phyloP scores from a whole-genome alignment of 2,888 invertebrate species.

The Cheilosia soror region DNA sequence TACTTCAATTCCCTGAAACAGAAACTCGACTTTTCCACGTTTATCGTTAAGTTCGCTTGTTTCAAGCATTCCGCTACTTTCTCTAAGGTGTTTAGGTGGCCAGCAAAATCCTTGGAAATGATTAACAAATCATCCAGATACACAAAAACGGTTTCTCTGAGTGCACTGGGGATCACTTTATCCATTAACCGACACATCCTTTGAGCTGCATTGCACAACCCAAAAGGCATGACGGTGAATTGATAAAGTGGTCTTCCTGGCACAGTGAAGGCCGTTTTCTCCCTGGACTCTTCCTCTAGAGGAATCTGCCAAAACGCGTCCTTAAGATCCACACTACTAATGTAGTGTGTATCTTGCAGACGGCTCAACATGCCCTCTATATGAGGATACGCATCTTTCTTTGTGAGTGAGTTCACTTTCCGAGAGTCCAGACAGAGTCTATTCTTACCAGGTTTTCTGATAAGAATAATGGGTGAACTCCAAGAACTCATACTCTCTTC shows the following conservation, averaged over 20 bases:
- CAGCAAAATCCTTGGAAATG: conserved; percentile 44
- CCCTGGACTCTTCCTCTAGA: conserved; percentile 14
- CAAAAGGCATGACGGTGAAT: too few species aligned
- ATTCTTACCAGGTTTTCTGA: conserved; percentile 51
- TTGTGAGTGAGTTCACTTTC: conserved; percentile 77
- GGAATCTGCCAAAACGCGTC: conserved; percentile 37
- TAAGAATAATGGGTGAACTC: too few species aligned
- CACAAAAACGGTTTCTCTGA: conserved; percentile 53
- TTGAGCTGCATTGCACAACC: conserved; percentile 53
- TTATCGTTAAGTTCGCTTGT: conserved; percentile 6
- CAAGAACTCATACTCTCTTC: too few species aligned
- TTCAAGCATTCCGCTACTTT: conserved; percentile 34
- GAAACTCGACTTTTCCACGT: conserved; percentile 38
- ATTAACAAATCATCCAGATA: conserved; percentile 64
- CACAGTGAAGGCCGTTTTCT: too few species aligned
- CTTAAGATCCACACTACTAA: conserved; percentile 47
- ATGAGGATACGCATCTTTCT: conserved; percentile 13
- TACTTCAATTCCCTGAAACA: conserved; percentile 50
- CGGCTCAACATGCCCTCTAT: background rate
- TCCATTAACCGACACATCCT: conserved; percentile 75
- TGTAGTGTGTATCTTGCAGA: background rate
- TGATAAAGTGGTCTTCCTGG: too few species aligned
- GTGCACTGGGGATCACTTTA: conserved; percentile 65
- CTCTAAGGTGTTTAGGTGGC: conserved; percentile 22
- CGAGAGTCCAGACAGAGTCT: conserved; percentile 78